A percentile compares a stretch with the other conserved stretches of the same genome.
Conservation (phyloP, 2,888 invertebrate species). For the Operophtera brumata region DNA sequence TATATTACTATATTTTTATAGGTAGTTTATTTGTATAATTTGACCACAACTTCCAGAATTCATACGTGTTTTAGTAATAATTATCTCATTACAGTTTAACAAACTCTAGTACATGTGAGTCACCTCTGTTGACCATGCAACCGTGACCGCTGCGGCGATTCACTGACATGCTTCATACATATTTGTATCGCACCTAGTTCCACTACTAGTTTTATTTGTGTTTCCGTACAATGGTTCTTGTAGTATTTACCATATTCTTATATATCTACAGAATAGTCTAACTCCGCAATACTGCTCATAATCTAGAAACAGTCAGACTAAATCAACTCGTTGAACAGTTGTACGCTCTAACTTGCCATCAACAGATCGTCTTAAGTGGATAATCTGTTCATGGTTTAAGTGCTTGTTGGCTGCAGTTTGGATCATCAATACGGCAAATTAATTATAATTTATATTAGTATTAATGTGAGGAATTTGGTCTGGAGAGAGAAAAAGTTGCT, state of each 20-base stretch:
- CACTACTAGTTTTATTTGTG: constrained; percentile 2
- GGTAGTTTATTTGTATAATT: not conserved
- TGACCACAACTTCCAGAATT: not conserved
- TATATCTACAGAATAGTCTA: not conserved
- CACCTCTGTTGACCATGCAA: constrained; percentile 39
- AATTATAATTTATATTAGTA: no score
- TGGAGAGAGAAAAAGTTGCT: no score
- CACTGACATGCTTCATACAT: constrained; percentile 29
- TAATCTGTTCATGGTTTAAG: constrained; percentile 13
- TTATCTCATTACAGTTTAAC: constrained; percentile 20
- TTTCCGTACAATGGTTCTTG: not conserved
- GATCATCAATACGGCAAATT: constrained; percentile 12
- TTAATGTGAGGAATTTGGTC: no score
- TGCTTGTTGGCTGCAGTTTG: constrained; percentile 16
- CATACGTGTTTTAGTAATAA: constrained; percentile 2
- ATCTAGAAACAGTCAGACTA: not conserved
- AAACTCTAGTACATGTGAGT: constrained; percentile 39
- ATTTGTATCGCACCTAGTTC: constrained; percentile 11
- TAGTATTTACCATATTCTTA: not conserved
- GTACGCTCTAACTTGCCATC: not conserved
- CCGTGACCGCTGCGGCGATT: constrained; percentile 43
- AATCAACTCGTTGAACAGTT: constrained; percentile 3
- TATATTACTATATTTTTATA: not conserved
- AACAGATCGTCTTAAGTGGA: constrained; percentile 18
- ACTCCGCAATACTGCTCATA: not conserved